Base-by-base conservation (phyloP, 2,888 invertebrate genomes). In the Quadroppia sp. region DNA sequence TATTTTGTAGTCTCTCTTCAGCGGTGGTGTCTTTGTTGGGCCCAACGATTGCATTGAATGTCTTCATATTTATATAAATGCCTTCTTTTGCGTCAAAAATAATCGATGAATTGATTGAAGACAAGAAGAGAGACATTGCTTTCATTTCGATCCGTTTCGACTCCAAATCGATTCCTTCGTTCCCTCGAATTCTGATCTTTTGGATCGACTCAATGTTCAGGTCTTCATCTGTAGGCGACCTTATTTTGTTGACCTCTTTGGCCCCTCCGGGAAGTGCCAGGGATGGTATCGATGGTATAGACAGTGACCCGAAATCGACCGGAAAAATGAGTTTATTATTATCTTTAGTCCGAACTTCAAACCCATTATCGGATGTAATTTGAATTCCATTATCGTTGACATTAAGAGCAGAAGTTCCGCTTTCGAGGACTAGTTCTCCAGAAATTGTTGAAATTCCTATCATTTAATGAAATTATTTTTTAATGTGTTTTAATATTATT, bases 171-270 rank as follows among this genome's bases (percentile, higher is more conserved):
- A 75, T 40, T 23, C 75, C 75, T 53, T 74, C 69, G 32, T 75
- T 75, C 2, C 75, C 75, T 13, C 61, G 13, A 13, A 75, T 74
- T n/a, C 50, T 45, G 28, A 75, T 50, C 15, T 28, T 32, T 56
- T 71, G 53, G 20, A 28, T 32, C 4, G 64, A 30, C 30, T 23
- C 9, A 25, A 75, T 74, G 17, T 30, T 64, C 25, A 75, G 45
- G 28, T 75, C 74, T 36, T 74, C 36, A 40, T 74, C 64, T 11
- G 61, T 56, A 28, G 75, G 75, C 2, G 75, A 75, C n/a, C 75
- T 71, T 28, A 75, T 75, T 53, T 75, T 74, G 28, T 75, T 50
- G 20, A 75, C 74, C 74, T 75, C 70, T 42, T 69, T 59, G 4
- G 69, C 48, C 17, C 74, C 74, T 1, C 71, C 67, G n/a, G 74